Evolutionary conservation across 2,113 vertebrate species (phyloP), one percentile per base, ranked within the genome.

Genomic region (Zosterops lateralis): DNA sequence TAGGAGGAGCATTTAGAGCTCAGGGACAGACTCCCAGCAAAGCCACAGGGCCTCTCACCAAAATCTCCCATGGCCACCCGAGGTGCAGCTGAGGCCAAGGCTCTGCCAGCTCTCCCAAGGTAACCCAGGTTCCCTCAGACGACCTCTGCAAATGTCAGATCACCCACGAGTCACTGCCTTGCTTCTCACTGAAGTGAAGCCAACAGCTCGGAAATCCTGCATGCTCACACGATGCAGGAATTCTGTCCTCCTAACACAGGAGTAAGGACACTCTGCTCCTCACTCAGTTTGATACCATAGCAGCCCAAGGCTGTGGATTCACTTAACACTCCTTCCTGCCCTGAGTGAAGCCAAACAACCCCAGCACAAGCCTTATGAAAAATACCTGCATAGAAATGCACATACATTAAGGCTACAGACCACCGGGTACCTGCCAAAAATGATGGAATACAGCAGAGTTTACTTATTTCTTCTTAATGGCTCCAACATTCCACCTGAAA

Each of bases 381-480:
- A 97, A 97, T 92, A 96, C 95, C 95, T 93, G 94, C 81, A 61
- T 61, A 95, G 94, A 97, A 96, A 94, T 3, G 67, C 96, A 94
- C 86, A 79, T 70, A 87, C 65, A 92, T 87, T 97, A 96, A 96
- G 87, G 96, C 96, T 93, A 95, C 96, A 97, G 97, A 95, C 96
- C 97, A 85, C 94, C 95, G 97, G 97, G 96, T 87, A 96, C 91
- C 97, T 98, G 98, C 97, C 98, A 98, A 66, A 95, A 96, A 97
- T 98, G 97, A 98, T 97, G 97, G 97, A 98, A 96, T 95, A 73
- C 91, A 45, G 96, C 85, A 93, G 66, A 97, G 97, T 98, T 98
- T 98, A 97, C 97, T 97, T 97, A 98, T 98, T 98, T 98, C 97
- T 98, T 98, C 97, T 97, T 98, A 98, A 98, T 97, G 96, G 97